Evolutionary conservation across 1,140 invertebrate species (phyloP).

Genomic region (Conus betulinus): DNA sequence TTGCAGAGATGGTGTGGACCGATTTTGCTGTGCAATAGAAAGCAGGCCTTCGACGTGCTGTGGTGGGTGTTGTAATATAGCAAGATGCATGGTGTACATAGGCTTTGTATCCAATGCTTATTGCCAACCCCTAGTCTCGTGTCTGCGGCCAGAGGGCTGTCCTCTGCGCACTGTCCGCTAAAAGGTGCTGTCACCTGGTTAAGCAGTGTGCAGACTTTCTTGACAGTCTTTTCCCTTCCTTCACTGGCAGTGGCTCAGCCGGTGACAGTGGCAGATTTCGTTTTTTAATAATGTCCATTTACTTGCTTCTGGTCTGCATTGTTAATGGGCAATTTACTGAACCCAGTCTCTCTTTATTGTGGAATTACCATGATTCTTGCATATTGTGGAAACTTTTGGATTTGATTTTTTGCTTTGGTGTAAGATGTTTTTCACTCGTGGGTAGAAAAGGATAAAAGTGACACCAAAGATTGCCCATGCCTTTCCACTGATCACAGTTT

Average conservation of each 20-base stretch:
- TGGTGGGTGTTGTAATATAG: slow-evolving; percentile 4
- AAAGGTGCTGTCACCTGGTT: too few relatives aligned
- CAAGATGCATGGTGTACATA: background rate
- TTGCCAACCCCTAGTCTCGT: background rate
- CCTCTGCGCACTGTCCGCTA: too few relatives aligned
- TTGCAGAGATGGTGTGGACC: background rate
- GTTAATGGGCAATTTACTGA: background rate
- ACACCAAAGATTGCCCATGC: background rate
- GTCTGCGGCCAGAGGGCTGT: background rate
- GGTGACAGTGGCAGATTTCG: too few relatives aligned
- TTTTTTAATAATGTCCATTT: too few relatives aligned
- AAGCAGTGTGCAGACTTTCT: too few relatives aligned
- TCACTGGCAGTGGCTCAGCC: too few relatives aligned
- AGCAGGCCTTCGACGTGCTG: background rate
- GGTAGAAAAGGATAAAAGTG: background rate
- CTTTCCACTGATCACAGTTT: background rate
- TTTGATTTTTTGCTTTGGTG: background rate
- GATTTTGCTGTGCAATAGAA: background rate
- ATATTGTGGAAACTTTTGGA: background rate
- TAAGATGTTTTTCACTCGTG: background rate
- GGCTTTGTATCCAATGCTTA: background rate
- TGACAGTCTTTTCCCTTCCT: too few relatives aligned
- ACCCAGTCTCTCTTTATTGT: background rate
- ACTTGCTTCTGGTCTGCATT: too few relatives aligned
- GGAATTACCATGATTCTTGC: background rate